Evolutionary conservation across 2,113 vertebrate genomes (phyloP).

Genomic region (Campylomormyrus tamandua): DNA sequence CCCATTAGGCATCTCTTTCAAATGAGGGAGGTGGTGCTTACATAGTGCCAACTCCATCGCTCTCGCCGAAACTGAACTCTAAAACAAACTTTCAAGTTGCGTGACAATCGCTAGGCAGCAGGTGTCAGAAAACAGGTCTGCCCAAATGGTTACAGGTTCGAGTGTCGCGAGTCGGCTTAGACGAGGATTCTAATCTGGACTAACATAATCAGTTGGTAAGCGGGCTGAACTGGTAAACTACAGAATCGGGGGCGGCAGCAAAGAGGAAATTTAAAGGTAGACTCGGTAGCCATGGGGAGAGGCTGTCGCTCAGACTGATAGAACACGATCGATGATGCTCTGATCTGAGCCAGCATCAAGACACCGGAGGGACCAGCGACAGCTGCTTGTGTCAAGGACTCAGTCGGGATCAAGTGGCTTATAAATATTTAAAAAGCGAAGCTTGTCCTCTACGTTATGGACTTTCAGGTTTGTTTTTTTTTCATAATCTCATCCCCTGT

Average conservation of each 20-base stretch:
- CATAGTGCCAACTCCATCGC: neutral
- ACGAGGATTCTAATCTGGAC: neutral
- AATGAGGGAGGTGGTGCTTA: neutral
- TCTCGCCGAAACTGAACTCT: neutral
- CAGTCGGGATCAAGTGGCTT: slow-evolving; percentile 55
- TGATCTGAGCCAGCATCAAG: slow-evolving; percentile 15
- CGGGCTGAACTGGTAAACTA: neutral
- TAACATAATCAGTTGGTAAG: neutral
- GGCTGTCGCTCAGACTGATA: neutral
- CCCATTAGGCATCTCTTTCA: neutral
- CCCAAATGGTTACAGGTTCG: neutral
- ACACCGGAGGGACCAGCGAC: slow-evolving; percentile 39
- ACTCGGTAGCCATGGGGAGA: neutral
- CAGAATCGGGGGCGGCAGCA: neutral
- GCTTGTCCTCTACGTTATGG: slow-evolving; percentile 48
- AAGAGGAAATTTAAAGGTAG: neutral
- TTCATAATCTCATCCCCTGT: neutral
- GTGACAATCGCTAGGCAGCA: neutral
- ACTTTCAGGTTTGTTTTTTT: slow-evolving; percentile 44
- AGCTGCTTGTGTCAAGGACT: slow-evolving; percentile 34
- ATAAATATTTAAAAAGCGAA: slow-evolving; percentile 63
- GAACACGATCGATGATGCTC: neutral
- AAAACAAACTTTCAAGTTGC: neutral
- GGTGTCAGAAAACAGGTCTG: neutral
- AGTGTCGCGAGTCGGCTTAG: neutral